phyloP scores from a whole-genome alignment of 2,888 invertebrate species.

The Molorchus minor region DNA sequence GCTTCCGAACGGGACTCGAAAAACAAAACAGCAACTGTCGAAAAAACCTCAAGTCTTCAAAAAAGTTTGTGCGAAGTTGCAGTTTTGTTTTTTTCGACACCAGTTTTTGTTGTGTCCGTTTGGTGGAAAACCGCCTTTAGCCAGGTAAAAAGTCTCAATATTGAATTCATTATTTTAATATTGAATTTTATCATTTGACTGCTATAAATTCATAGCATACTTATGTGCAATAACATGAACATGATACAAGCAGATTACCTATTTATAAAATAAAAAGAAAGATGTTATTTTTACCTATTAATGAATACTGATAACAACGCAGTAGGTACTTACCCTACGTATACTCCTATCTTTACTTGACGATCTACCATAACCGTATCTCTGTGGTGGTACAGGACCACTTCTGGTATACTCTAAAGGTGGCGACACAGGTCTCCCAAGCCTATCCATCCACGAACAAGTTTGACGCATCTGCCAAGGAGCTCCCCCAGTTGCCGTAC shows the following conservation, averaged over 20 bases:
- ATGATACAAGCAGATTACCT: neutral
- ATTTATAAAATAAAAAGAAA: neutral
- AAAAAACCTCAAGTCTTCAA: too few relatives aligned
- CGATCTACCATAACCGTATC: conserved; percentile 57
- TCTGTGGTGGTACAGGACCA: conserved; percentile 58
- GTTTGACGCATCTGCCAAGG: conserved; percentile 74
- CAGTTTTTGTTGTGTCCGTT: too few relatives aligned
- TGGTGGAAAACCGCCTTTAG: too few relatives aligned
- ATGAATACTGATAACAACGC: conserved; percentile 35
- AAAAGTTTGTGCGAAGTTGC: too few relatives aligned
- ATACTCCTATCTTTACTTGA: conserved; percentile 72
- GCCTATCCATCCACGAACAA: conserved; percentile 94
- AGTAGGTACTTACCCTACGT: conserved; percentile 67
- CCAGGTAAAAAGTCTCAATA: neutral
- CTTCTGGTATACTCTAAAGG: conserved; percentile 69
- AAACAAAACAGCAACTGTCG: too few relatives aligned
- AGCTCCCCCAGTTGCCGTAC: conserved; percentile 61
- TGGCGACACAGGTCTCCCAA: conserved; percentile 90
- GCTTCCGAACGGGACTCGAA: too few relatives aligned
- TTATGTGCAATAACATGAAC: neutral
- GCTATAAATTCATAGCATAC: neutral
- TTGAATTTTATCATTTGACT: neutral
- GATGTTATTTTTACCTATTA: neutral
- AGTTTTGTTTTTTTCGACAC: too few relatives aligned
- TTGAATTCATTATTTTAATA: neutral